A percentile compares a stretch with the other conserved stretches of the same genome.
Evolutionary conservation across 2,888 invertebrate species (phyloP).

Genomic region (Endotricha flammealis): DNA sequence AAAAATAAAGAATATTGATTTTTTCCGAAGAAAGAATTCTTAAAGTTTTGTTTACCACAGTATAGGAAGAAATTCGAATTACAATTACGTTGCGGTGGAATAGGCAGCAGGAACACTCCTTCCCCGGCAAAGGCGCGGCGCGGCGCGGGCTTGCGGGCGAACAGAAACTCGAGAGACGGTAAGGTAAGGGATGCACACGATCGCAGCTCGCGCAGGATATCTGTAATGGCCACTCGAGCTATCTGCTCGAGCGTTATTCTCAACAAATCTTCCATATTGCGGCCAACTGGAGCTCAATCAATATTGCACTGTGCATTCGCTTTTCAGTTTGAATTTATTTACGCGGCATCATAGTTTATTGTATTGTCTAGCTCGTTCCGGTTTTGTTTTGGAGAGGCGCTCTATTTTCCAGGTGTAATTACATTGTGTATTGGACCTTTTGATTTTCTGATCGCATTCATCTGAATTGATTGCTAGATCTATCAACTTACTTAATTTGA

Average conservation of each 20-base stretch:
- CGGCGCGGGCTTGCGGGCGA: conserved; percentile 14
- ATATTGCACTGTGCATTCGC: conserved; percentile 45
- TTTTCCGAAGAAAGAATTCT: too few relatives aligned
- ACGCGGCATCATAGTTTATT: conserved; percentile 9
- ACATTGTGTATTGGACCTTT: conserved; percentile 1
- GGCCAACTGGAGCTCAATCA: conserved; percentile 57
- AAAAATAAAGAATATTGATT: too few relatives aligned
- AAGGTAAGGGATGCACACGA: conserved; percentile 52
- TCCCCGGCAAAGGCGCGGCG: not conserved
- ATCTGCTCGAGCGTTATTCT: conserved; percentile 66
- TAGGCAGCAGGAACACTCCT: not conserved
- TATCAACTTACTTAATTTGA: too few relatives aligned
- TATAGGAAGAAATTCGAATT: not conserved
- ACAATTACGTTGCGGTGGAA: not conserved
- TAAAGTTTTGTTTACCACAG: too few relatives aligned
- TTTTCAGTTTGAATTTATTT: conserved; percentile 41
- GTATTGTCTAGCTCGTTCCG: conserved; percentile 3
- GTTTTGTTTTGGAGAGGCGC: conserved; percentile 4
- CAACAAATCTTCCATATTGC: conserved; percentile 70
- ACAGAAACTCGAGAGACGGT: conserved; percentile 47
- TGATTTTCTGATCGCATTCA: too few relatives aligned
- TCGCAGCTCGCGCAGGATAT: conserved; percentile 59
- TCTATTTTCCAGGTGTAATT: not conserved
- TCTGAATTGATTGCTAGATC: too few relatives aligned
- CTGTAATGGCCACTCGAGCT: conserved; percentile 73